Base-by-base conservation (phyloP, 2,113 vertebrate genomes). In the Antigone vipio region DNA sequence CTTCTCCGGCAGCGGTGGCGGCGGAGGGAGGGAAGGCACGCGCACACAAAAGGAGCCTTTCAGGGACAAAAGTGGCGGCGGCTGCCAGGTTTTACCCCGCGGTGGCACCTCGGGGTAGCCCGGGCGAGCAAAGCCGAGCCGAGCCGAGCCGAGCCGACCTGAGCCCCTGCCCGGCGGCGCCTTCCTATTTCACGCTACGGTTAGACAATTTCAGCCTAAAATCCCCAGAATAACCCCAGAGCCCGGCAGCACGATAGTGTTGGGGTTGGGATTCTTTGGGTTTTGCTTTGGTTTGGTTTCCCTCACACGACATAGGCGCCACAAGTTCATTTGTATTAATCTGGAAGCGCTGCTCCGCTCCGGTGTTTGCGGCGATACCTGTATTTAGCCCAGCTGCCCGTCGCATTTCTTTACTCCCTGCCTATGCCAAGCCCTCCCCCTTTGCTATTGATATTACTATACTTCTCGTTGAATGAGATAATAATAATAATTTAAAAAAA, bases 11-110 rank as follows among this genome's bases (percentile, higher is more conserved):
- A 94, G 76, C 40, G 44, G 74, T 23, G 74, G 88, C 76, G 74
- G 91, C 34, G 87, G 80, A 76, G 86, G 93, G 94, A 95, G 56
- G 34, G 75, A 59, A 85, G 66, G 62, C 53, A 47, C 32, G 9
- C 20, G 4, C 40, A 2, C 62, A 83, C 72, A 88, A 94, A 97
- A 94, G 77, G 77, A 96, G 27, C 24, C 76, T 97, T 97, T 97
- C 92, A 79, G 88, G 94, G 96, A 90, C 94, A 93, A 67, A 85
- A 92, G 22, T 74, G 27, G 67, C 49, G 21, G 12, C 30, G 38
- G 56, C 52, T 49, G 87, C 83, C 78, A 27, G 79, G 56, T 74
- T 85, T 88, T 59, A 34, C 23, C 81, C 81, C 16, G 64, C 64
- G 22, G 53, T 86, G 84, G 60, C 86, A 92, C 47, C 52, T 92